A percentile compares a stretch with the other conserved stretches of the same genome.
These are phyloP conservation scores for Thunnus thynnus DNA, from an alignment of 2,113 vertebrate species.

Conservation along the genomic window DNA sequence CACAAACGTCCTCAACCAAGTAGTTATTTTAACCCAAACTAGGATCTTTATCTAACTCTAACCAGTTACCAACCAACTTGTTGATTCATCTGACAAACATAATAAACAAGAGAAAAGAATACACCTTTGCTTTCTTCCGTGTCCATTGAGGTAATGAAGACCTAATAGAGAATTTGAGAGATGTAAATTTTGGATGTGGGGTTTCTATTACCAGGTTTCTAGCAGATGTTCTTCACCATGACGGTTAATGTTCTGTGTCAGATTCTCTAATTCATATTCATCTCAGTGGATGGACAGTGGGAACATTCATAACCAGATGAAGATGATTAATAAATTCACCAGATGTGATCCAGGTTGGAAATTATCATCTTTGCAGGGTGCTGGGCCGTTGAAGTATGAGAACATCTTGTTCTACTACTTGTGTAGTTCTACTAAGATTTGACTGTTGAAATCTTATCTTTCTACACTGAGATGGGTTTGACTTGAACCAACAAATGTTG, in stretches of 20 bases:
- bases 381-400: background rate
- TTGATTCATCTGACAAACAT: too few relatives aligned
- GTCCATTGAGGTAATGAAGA: background rate
- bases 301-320: slow-evolving; percentile 32
- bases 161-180: background rate
- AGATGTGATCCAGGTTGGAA: slow-evolving; percentile 50
- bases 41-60: too few relatives aligned
- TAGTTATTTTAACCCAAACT: too few relatives aligned
- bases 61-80: too few relatives aligned
- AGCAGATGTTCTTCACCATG: slow-evolving; percentile 14
- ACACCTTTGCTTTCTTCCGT: background rate
- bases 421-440: background rate
- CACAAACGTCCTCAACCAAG: too few relatives aligned
- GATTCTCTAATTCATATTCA: slow-evolving; percentile 26
- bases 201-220: slow-evolving; percentile 1
- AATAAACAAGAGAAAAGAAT: background rate
- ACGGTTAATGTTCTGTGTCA: slow-evolving; percentile 33
- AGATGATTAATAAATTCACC: slow-evolving; percentile 31
- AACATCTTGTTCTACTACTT: background rate
- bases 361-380: slow-evolving; percentile 9
- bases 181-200: background rate
- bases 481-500: background rate
- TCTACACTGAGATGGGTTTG: background rate
- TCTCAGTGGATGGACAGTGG: slow-evolving; percentile 8
- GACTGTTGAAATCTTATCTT: background rate